A percentile compares a stretch with the other conserved stretches of the same genome.
phyloP scores from a whole-genome alignment of 2,888 invertebrate species.

The Allolobophora icterica region DNA sequence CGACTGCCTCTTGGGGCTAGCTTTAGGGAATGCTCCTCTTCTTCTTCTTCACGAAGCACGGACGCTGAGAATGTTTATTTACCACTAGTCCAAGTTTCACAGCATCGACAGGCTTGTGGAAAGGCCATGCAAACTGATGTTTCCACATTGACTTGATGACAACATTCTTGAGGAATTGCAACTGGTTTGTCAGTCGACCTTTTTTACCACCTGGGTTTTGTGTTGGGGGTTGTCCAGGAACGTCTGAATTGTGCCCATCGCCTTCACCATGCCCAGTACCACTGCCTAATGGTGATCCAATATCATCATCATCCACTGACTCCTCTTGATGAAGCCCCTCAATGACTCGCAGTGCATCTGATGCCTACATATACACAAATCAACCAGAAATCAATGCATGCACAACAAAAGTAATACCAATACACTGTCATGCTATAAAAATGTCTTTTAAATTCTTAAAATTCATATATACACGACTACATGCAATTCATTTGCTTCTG shows the following conservation, averaged over 20 bases:
- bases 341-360: not conserved
- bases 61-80: constrained; percentile 62
- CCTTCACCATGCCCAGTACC: not conserved
- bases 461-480: not conserved
- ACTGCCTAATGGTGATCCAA: not conserved
- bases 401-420: not conserved
- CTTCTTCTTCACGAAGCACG: not conserved
- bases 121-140: constrained; percentile 98
- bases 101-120: constrained; percentile 96
- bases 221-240: not conserved
- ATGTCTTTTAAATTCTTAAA: no score
- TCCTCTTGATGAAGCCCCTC: constrained; percentile 4
- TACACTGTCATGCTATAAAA: no score
- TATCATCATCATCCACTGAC: constrained; percentile 13
- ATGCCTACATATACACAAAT: not conserved
- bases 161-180: constrained; percentile 88
- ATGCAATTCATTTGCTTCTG: constrained; percentile 23
- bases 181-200: constrained; percentile 79
- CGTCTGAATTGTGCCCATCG: not conserved
- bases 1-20: no score
- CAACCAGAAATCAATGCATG: not conserved
- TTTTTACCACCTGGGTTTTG: constrained; percentile 29
- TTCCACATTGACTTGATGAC: constrained; percentile 96
- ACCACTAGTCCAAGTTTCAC: constrained; percentile 92
- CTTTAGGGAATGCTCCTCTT: not conserved